Base-by-base conservation (phyloP, 1,140 invertebrate genomes). In the Oncopeltus fasciatus region DNA sequence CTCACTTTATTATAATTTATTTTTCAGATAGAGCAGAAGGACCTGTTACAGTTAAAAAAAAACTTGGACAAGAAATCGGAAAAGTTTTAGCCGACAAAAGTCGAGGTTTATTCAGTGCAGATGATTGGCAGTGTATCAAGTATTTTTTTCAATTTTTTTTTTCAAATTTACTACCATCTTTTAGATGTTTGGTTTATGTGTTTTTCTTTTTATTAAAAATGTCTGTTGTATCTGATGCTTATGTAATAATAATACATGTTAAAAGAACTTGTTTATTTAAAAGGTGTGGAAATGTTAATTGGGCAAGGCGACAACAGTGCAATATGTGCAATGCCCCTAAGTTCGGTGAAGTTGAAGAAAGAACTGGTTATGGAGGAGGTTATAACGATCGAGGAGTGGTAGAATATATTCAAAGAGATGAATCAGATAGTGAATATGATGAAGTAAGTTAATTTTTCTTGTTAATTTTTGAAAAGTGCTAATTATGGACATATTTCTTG, bases 41-140 rank as follows among this genome's bases (percentile, higher is more conserved):
- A 59, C 77, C 26, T 80, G 83, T 47, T 71, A 77, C 26, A 80
- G 83, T 47, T 71, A 90, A 92, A 72, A 93, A 94, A 73, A 93
- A 94, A 76, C 79, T 95, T 60, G 94, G 94, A 0, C 88, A 90
- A 65, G 95, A 98, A 78, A 98, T 99, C 69, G 97, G 96, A 1
- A 98, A 98, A 79, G 88, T 87, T 47, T 89, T 93, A 21, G 96
- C 97, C 5, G 96, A 99, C 72, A 99, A 98, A 76, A 97, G 93
- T 67, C 85, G 94, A 69, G 97, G 97, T 16, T 78, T 99, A n/a
- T 92, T 92, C 72, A 92, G 91, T 77, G 95, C 96, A 58, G 95
- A 99, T 75, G 96, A 99, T 74, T 99, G 97, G 97, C 92, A 97
- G 72, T 99, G 97, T 74, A 94, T 89, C 74, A 97, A 97, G 81